Base-by-base conservation (phyloP, 1,140 invertebrate genomes). In the Aphidius ervi region DNA sequence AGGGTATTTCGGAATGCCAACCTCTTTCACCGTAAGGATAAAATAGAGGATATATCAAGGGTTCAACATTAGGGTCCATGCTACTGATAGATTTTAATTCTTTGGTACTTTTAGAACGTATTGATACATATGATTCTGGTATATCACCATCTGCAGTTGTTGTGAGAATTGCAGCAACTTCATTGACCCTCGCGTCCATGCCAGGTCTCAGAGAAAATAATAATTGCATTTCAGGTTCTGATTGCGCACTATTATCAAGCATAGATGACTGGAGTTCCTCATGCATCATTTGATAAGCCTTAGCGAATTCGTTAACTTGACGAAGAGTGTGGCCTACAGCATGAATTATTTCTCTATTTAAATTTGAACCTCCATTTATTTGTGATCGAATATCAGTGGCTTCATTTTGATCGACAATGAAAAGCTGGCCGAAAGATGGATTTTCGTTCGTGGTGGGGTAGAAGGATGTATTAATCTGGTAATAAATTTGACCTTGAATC, bases 381-480 rank as follows among this genome's bases (percentile, higher is more conserved):
- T 42, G 20, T 42, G 9, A 47, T 2, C 52, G 60, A 42, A 50
- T n/a, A 40, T 56, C 39, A 9, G 46, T 43, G 9, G 60, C 60
- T 56, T 48, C 54, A 56, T 50, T 49, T 20, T 40, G 46, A 56
- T 56, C 60, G 41, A 61, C 46, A 41, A 61, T 61, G 49, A 61
- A 56, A 1, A 61, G 47, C 48, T 61, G 60, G 1, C 60, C 60
- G 45, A 56, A 55, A 50, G 45, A 39, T 40, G 60, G 60, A 9
- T 4, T 23, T 42, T 56, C 60, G 41, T 61, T 42, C 5, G 42
- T 9, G 31, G 60, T 5, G 8, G 54, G 60, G 20, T 56, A 49
- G 5, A 61, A 31, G 31, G 53, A 46, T 52, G 49, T 52, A 39
- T 52, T 52, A 3, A 52, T 39, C 31, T 52, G 23, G 40, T 52